Percentiles rank a stretch among this genome's conserved stretches.
Conservation (phyloP, 2,113 vertebrate genomes). For the Anarrhichthys ocellatus region DNA sequence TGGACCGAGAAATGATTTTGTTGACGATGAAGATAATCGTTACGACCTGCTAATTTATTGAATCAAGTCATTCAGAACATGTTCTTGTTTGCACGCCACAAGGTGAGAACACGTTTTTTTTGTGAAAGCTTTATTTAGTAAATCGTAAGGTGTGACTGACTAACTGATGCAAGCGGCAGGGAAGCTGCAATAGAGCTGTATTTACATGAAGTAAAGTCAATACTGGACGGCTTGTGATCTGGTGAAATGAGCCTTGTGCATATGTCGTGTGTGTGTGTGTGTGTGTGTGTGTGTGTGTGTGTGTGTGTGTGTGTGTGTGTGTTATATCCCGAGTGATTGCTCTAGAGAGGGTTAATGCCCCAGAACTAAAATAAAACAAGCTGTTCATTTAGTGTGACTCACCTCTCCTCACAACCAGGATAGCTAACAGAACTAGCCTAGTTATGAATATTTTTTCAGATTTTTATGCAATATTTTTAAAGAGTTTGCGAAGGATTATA, state of each 20-base stretch:
- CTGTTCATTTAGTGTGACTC: constrained; percentile 47
- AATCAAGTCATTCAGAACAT: constrained; percentile 78
- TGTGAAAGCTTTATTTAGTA: not conserved
- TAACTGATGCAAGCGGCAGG: not conserved
- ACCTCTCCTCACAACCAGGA: not conserved
- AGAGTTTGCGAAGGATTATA: not conserved
- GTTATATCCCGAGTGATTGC: not conserved
- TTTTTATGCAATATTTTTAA: not conserved
- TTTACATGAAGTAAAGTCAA: constrained; percentile 44
- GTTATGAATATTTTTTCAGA: constrained; percentile 18
- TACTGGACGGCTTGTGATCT: constrained; percentile 40
- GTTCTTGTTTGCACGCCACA: constrained; percentile 66
- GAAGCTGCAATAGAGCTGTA: constrained; percentile 58
- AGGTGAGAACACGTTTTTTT: not conserved
- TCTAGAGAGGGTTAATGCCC: constrained; percentile 30
- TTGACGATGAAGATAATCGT: not conserved
- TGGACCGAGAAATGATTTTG: not conserved
- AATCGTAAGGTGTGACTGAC: not conserved
- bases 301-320: not conserved
- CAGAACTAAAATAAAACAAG: constrained; percentile 37
- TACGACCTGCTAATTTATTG: not conserved
- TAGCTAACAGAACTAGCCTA: not conserved
- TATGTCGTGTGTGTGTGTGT: not conserved
- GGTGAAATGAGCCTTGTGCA: constrained; percentile 59
- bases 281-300: not conserved